Base-by-base conservation (phyloP, 2,797 vertebrate genomes). In the Muscicapa striata region DNA sequence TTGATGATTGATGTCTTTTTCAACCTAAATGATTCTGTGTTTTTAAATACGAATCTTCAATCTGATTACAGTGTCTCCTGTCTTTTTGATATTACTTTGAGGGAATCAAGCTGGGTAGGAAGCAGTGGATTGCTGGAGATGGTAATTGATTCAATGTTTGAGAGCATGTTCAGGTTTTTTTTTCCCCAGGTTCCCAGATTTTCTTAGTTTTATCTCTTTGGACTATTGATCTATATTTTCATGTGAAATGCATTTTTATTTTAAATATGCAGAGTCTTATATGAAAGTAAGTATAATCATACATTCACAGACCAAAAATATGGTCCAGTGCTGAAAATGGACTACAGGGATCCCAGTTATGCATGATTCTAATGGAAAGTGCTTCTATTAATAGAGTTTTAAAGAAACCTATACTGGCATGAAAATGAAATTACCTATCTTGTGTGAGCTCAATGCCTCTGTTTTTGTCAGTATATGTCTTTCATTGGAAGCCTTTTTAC, bases 51-150 rank as follows among this genome's bases (percentile, higher is more conserved):
- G 64, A 90, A 72, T 89, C 69, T 94, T 57, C 13, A 36, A 34
- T 66, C 55, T 82, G 55, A 83, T 66, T 74, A 45, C 46, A 72
- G 14, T 34, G 38, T 81, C 34, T 92, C 34, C 72, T 76, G 41
- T 4, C 78, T 92, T 93, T 91, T 92, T 75, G n/a, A 87, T 81
- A 93, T 84, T 49, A 23, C 74, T 94, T 90, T 67, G 54, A 54
- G 69, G n/a, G 57, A 80, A 70, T 95, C 73, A 93, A 86, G 54
- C 78, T 93, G 40, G 13, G 9, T 72, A 16, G 17, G 67, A 91
- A 69, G 55, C 13, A 80, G 29, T 77, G 72, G 20, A 30, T 75
- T 92, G 63, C 66, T 84, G 74, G 68, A 83, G 52, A 30, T 36
- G 18, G 24, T 55, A 83, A 83, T 66, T 45, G 40, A 68, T n/a